Base-by-base conservation (phyloP, 2,888 invertebrate genomes). In the Thelaira solivaga region DNA sequence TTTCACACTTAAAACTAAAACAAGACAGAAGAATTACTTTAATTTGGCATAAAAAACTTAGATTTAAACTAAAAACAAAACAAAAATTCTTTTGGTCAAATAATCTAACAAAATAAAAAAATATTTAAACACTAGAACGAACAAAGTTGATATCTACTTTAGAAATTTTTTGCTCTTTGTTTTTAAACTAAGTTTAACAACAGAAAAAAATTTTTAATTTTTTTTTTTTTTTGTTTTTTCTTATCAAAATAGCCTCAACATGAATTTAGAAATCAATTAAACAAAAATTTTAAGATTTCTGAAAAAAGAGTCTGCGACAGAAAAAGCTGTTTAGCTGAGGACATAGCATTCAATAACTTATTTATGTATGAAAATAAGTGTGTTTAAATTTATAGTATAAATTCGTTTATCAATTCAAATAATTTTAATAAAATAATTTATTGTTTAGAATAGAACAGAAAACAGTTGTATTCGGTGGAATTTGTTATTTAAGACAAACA, bases 1-100 rank as follows among this genome's bases (percentile, higher is more conserved):
- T 64, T 62, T 61, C 49, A 68, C 57, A 77, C 77, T 77, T 73
- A 80, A 71, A 75, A 64, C 47, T 76, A 45, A 72, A 61, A 76
- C 26, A 51, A 51, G 65, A 61, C 36, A 55, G 41, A 72, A 72
- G 45, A 77, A 57, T 72, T 72, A 51, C 57, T 72, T 64, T 43
- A 72, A 71, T 76, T 79, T 79, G 75, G 80, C 73, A 77, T 77
- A 64, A 77, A 79, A 68, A 76, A 67, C 71, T 67, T 71, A 79
- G 49, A 62, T 62, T 61, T 61, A 76, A 49, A 57, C 16, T 62
- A 67, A 67, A 62, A 65, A 57, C 13, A 71, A 47, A 64, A 49
- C 49, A 62, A 72, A 53, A 49, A 43, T 0, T 45, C 55, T 55
- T 78, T 75, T 75, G 69, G 55, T 57, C 41, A 49, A 77, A 67